A percentile compares a stretch with the other conserved stretches of the same genome.
These are phyloP conservation scores for Pygathrix nemaeus DNA, from an alignment of 2,113 vertebrate species.

Conservation along the genomic window DNA sequence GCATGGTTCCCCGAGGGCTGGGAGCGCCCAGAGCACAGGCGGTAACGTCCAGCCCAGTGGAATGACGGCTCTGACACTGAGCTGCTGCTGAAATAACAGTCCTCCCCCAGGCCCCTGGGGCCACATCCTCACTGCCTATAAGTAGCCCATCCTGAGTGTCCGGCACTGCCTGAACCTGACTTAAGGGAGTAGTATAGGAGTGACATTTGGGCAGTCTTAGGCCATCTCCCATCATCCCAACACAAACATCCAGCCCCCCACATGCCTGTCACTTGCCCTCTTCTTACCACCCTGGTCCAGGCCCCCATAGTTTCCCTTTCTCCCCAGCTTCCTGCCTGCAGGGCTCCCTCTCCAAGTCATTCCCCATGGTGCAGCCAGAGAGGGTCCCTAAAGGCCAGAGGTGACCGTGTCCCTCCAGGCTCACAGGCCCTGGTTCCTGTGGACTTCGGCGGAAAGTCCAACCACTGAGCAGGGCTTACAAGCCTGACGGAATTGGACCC, in stretches of 20 bases:
- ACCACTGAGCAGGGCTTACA: background rate
- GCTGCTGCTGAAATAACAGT: background rate
- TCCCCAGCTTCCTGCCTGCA: background rate
- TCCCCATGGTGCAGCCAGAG: background rate
- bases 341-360: background rate
- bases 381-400: accelerated
- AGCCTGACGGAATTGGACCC: background rate
- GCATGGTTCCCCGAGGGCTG: accelerated
- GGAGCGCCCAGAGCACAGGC: background rate
- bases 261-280: background rate
- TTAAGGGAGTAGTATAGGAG: accelerated
- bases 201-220: accelerated
- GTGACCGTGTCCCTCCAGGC: accelerated
- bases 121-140: accelerated
- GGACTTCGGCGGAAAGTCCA: background rate
- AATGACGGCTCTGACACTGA: accelerated
- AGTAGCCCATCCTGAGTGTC: accelerated
- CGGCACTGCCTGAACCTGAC: accelerated
- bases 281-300: background rate
- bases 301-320: accelerated
- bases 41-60: accelerated
- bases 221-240: accelerated
- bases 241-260: accelerated
- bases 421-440: background rate
- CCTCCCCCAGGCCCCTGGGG: accelerated